Base-by-base conservation (phyloP, 2,888 invertebrate genomes). In the Lypha dubia region DNA sequence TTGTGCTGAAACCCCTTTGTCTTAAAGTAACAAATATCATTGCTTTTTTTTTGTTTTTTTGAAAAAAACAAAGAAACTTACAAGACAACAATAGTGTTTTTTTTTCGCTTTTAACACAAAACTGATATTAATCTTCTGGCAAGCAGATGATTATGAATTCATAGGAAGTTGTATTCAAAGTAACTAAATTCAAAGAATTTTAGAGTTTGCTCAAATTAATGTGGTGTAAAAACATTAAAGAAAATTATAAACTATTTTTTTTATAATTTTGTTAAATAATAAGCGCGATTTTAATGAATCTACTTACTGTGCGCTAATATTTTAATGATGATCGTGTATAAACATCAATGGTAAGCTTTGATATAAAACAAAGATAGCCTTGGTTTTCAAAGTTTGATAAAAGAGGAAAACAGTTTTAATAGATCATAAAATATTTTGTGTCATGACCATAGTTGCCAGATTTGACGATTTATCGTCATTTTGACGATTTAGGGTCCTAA, bases 1-100 rank as follows among this genome's bases (percentile, higher is more conserved):
- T 62, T 63, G 28, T 44, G 49, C 60, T 79, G 0, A 63, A 28
- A 44, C 7, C 24, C 53, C 28, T 62, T 60, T 70, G 41, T 77
- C 28, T 62, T 77, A 44, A 79, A 71, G 17, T 65, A 79, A 63
- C 71, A 63, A 41, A 44, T 56, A 46, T 35, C 44, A 38, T 71
- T 71, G 28, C 38, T 56, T 28, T 53, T 53, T 13, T 0, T 28
- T 71, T 71, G 28, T 46, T 56, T 28, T 53, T 53, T 13, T 0
- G 20, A n/a, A 49, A 58, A 38, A 38, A 41, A 65, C 15, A 17
- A 56, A 63, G 38, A 13, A 51, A 41, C 15, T 17, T 41, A 15
- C n/a, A 28, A 62, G 35, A 46, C 4, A 24, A 44, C 5, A 5
- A 62, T 38, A 15, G 7, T 41, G 15, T 32, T 22, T 32, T 13